A percentile compares a stretch with the other conserved stretches of the same genome.
phyloP scores from a whole-genome alignment of 2,888 invertebrate species.

The Agrochola circellaris region DNA sequence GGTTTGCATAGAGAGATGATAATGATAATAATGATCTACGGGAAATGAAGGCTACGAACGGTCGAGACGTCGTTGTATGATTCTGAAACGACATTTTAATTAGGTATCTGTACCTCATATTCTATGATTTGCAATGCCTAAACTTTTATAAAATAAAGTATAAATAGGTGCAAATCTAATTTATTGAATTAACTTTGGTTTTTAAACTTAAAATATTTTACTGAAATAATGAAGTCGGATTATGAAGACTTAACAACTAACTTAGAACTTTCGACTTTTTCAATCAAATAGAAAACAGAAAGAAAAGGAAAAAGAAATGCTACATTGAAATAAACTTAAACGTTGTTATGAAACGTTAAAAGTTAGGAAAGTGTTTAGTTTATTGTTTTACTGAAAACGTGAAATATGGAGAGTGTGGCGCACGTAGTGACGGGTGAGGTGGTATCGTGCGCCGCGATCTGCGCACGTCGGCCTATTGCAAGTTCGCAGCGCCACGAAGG shows the following conservation, averaged over 20 bases:
- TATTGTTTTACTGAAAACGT: constrained; percentile 55
- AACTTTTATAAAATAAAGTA: not conserved
- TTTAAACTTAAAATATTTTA: not conserved
- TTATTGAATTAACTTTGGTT: not conserved
- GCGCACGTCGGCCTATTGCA: constrained; percentile 73
- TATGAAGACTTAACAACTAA: not conserved
- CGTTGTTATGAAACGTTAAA: constrained; percentile 35
- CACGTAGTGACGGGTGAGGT: constrained; percentile 54
- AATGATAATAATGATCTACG: constrained; percentile 12
- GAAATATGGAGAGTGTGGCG: constrained; percentile 51
- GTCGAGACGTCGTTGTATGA: not conserved
- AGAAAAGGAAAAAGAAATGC: constrained; percentile 23
- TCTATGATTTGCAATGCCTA: no score
- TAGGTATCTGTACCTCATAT: not conserved
- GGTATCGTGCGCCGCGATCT: constrained; percentile 72
- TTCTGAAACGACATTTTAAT: not conserved
- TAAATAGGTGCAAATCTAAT: constrained; percentile 4
- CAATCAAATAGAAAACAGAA: constrained; percentile 18
- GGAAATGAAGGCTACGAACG: not conserved
- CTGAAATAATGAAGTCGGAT: constrained; percentile 9
- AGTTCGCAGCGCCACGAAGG: constrained; percentile 64
- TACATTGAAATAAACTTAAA: constrained; percentile 44
- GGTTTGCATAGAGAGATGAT: constrained; percentile 1
- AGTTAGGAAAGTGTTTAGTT: constrained; percentile 38
- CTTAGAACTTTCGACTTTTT: constrained; percentile 11